Percentiles rank a stretch among this genome's conserved stretches.
Conservation (phyloP, 35 echinoderm and acorn worm genomes). For the Eucidaris tribuloides region DNA sequence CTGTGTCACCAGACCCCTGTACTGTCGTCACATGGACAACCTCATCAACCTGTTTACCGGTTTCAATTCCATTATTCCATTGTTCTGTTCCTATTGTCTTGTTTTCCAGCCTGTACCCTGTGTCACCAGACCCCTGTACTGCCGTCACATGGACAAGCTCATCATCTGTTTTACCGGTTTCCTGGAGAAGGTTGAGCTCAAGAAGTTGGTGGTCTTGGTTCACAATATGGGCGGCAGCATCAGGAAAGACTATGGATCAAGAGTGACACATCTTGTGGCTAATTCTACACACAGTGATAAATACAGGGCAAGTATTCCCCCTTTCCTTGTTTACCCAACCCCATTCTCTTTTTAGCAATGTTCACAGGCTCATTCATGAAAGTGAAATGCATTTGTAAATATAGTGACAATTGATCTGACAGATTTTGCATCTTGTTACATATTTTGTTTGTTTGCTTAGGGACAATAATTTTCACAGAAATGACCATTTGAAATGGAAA, state of each 20-base stretch:
- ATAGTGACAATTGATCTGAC: too few species aligned
- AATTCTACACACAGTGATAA: constrained; percentile 81
- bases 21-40: too few species aligned
- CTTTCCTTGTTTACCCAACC: too few species aligned
- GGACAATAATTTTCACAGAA: too few species aligned
- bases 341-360: too few species aligned
- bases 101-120: constrained; percentile 57
- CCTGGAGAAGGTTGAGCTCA: constrained; percentile 72
- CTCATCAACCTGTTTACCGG: background rate
- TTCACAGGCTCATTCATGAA: too few species aligned
- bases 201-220: constrained; percentile 72
- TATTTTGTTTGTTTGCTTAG: too few species aligned
- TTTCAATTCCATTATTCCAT: background rate
- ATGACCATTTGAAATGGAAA: too few species aligned
- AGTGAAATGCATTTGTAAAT: too few species aligned
- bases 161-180: constrained; percentile 97
- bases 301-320: constrained; percentile 93
- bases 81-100: background rate
- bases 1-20: too few species aligned
- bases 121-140: constrained; percentile 74
- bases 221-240: constrained; percentile 99
- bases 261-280: constrained; percentile 93
- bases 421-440: too few species aligned
- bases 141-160: constrained; percentile 74
- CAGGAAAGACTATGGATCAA: constrained; percentile 83